Percentiles rank a stretch among this genome's conserved stretches.
phyloP scores from a whole-genome alignment of 1,140 invertebrate genomes.

The Dolichoris vasculosae region DNA sequence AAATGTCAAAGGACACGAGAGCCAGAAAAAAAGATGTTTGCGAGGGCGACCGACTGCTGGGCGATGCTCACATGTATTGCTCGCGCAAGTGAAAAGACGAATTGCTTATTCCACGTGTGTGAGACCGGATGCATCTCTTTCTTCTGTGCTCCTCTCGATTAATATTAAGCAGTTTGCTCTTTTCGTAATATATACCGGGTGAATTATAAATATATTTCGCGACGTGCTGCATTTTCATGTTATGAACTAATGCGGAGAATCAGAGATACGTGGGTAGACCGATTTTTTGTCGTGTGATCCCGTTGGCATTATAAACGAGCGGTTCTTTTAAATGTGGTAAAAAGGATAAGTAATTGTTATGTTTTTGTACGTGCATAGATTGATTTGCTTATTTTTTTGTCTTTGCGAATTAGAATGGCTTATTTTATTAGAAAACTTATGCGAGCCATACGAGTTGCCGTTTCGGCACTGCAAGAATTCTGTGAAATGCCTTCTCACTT shows the following conservation, averaged over 20 bases:
- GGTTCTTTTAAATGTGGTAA: slow-evolving; percentile 18
- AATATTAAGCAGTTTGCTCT: slow-evolving; percentile 24
- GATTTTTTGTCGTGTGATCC: slow-evolving; percentile 38
- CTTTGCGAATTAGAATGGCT: neutral
- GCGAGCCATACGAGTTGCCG: neutral
- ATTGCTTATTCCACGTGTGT: slow-evolving; percentile 38
- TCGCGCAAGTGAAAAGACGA: slow-evolving; percentile 21
- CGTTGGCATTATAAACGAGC: slow-evolving; percentile 30
- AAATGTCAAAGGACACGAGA: slow-evolving; percentile 32
- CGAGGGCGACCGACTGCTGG: neutral
- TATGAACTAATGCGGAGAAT: neutral
- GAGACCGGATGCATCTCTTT: slow-evolving; percentile 33
- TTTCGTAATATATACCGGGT: slow-evolving; percentile 28
- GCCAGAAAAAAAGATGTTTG: neutral
- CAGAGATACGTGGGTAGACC: neutral
- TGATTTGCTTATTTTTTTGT: neutral
- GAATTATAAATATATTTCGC: slow-evolving; percentile 34
- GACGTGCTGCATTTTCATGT: slow-evolving; percentile 1
- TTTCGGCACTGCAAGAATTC: neutral
- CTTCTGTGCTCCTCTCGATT: neutral
- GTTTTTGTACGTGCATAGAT: slow-evolving; percentile 22
- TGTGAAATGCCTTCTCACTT: neutral
- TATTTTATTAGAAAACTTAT: slow-evolving; percentile 18
- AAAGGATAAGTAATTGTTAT: neutral
- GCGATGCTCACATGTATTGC: neutral